phyloP scores from a whole-genome alignment of 1,140 invertebrate species.

The Heterodera schachtii region DNA sequence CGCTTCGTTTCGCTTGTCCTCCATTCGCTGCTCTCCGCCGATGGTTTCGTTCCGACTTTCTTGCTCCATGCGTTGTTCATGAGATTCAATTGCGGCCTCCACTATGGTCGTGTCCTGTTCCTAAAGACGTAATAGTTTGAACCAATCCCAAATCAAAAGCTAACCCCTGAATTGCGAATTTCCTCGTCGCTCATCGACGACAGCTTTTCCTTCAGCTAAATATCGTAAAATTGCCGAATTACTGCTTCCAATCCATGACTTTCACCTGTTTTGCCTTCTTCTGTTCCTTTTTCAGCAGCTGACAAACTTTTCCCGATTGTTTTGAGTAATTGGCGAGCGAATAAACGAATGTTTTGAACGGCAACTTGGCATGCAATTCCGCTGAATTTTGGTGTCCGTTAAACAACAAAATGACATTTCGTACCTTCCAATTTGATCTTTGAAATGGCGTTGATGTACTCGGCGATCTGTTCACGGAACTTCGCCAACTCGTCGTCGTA shows the following conservation, averaged over 20 bases:
- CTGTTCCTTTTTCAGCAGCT: not conserved
- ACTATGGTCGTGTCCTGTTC: not conserved
- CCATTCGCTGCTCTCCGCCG: not conserved
- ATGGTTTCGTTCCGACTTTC: not conserved
- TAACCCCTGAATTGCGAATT: not conserved
- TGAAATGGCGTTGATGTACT: not conserved
- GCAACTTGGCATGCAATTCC: not conserved
- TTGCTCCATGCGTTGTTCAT: not conserved
- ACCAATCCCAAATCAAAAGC: not conserved
- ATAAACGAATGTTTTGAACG: not conserved
- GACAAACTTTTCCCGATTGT: not conserved
- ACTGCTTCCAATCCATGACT: not conserved
- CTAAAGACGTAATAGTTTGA: not conserved
- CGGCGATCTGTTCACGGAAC: not conserved
- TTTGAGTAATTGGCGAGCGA: not conserved
- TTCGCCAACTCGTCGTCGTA: not conserved
- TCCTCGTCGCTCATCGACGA: not conserved
- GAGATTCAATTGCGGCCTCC: not conserved
- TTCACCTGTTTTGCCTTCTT: not conserved
- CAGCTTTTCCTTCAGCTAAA: not conserved
- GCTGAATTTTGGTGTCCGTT: not conserved
- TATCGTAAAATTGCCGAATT: not conserved
- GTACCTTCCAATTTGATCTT: not conserved
- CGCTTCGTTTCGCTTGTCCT: not conserved
- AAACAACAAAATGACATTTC: no score